A percentile compares a stretch with the other conserved stretches of the same genome.
Evolutionary conservation across 2,797 vertebrate genomes (phyloP).

Genomic region (Salmo trutta): DNA sequence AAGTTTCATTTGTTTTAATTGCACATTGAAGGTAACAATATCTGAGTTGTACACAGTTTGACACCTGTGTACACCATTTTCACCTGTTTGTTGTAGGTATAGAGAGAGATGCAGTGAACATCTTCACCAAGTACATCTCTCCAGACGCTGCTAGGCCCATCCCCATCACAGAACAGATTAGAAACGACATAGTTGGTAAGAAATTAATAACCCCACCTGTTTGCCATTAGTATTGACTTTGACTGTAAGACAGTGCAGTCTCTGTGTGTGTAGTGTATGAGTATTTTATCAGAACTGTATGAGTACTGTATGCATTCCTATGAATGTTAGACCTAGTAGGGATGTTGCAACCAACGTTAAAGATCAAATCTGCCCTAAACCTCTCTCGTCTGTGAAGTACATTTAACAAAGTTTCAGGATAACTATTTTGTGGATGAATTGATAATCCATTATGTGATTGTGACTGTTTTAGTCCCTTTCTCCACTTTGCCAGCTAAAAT

Average conservation of each 20-base stretch:
- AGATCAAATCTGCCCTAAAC: neutral
- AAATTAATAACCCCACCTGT: neutral
- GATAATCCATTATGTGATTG: neutral
- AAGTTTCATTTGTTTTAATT: neutral
- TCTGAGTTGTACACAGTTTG: neutral
- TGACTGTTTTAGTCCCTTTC: neutral
- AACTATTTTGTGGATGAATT: neutral
- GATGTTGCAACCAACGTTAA: neutral
- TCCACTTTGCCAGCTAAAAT: conserved; percentile 85
- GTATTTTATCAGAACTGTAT: too few relatives aligned
- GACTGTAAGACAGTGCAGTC: too few relatives aligned
- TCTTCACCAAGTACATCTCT: conserved; percentile 98
- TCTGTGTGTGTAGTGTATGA: too few relatives aligned
- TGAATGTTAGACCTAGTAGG: neutral
- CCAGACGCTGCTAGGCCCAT: conserved; percentile 95
- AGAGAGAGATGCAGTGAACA: conserved; percentile 94
- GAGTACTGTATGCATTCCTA: too few relatives aligned
- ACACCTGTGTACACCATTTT: neutral
- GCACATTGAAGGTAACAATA: too few relatives aligned
- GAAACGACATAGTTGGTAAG: conserved; percentile 97
- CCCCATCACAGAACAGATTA: conserved; percentile 92
- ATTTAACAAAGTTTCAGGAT: neutral
- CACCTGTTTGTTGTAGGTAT: conserved; percentile 78
- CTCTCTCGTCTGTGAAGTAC: neutral
- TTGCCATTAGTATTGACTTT: too few relatives aligned